Evolutionary conservation across 2,797 vertebrate species (phyloP), one percentile per base, ranked within the genome.

Genomic region (Rhynchotus rufescens): DNA sequence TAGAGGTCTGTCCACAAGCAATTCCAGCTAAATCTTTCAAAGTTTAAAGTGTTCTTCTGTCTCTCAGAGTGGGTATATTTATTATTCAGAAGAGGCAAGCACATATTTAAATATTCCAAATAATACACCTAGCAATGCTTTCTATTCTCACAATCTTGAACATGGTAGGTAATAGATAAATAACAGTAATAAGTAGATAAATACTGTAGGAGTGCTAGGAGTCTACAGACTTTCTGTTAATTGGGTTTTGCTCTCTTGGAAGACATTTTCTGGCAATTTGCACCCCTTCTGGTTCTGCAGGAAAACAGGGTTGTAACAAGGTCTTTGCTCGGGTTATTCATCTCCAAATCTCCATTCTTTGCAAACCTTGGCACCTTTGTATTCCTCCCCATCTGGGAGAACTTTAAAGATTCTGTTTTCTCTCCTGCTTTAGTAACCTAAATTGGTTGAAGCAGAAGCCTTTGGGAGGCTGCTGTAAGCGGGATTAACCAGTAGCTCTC

Each of bases 341-440:
- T 20, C 77, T 66, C 68, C 51, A 61, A 16, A 62, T 11, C 59
- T 44, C 64, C n/a, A 42, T 57, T 32, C 52, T 91, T 69, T 60
- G 57, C 57, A 89, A 12, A 84, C 19, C 19, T 75, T 81, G 89
- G 32, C 80, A 82, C n/a, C 38, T 66, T 84, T 1, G 0, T 10
- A 23, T 13, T 60, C 15, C 51, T 65, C 25, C 36, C 25, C 44
- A 64, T 3, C 14, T 51, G 78, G 57, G 44, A 69, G 68, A 77
- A 62, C 62, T 56, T 74, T 51, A 47, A 57, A 88, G 15, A 13
- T 74, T 94, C 79, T 73, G 36, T 26, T 81, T 91, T 91, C 34
- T 62, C 45, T 94, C 59, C 52, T 47, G 28, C 38, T 68, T 3
- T 2, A 71, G 69, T 4, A 84, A 56, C 72, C 22, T 38, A 28